These are phyloP conservation scores for Melospiza georgiana DNA, from an alignment of 2,113 vertebrate genomes.

Conservation along the genomic window DNA sequence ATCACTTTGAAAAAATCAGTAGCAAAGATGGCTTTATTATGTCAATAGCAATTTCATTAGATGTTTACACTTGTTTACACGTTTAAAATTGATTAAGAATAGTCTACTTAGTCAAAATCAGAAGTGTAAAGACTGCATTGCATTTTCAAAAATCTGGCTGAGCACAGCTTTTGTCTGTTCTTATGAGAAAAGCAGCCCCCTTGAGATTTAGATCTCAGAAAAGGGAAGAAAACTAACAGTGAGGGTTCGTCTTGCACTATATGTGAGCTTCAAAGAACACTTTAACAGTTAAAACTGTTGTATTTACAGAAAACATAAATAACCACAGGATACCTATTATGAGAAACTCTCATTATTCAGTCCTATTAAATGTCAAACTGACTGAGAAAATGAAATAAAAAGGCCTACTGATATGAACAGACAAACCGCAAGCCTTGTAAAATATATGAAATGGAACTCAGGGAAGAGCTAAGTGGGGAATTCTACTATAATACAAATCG, in stretches of 20 bases:
- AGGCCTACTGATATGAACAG: neutral
- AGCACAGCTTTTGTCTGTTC: neutral
- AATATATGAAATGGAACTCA: neutral
- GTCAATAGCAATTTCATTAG: neutral
- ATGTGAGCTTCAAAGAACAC: neutral
- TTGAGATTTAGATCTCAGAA: neutral
- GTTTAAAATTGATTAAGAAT: neutral
- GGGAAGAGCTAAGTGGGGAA: neutral
- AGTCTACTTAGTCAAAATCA: neutral
- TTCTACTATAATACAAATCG: conserved; percentile 14
- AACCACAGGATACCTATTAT: neutral
- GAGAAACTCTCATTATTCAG: conserved; percentile 15
- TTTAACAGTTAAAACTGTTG: neutral
- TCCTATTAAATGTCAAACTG: conserved; percentile 7
- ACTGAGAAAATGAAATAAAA: conserved; percentile 20
- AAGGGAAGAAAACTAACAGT: neutral
- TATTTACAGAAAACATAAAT: conserved; percentile 8
- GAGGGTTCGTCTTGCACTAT: neutral
- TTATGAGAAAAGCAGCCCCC: neutral
- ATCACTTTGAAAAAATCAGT: neutral
- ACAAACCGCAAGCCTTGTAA: conserved; percentile 13
- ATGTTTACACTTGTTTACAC: neutral
- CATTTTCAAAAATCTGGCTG: neutral
- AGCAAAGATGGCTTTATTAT: neutral
- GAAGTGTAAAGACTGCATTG: neutral